Evolutionary conservation across 2,888 invertebrate genomes (phyloP), one percentile per base, ranked within the genome.

Genomic region (Auanema freiburgensis): DNA sequence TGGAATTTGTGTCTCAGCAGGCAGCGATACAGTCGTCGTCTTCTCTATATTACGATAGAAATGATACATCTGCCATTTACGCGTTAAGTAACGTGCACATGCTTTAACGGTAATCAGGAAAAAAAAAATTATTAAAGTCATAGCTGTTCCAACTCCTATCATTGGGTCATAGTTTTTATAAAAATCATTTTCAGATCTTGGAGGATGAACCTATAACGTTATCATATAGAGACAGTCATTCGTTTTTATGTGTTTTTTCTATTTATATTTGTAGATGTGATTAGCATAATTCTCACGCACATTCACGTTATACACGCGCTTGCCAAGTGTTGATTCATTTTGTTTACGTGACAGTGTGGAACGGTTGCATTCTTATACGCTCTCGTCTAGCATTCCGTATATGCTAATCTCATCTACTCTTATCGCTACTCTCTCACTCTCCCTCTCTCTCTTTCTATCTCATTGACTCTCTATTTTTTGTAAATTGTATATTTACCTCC

Each of bases 71-170:
- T 72, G 67, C 23, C 69, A 72, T 57, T 69, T 71, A 10, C 70
- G 68, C 42, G 74, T 65, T n/a, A 43, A 21, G 18, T 62, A 62
- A 53, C 50, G 52, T n/a, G 58, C 52, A 43, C 60, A 56, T n/a
- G 55, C 46, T 44, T 65, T 65, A 40, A 65, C 42, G 2, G 79
- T 76, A 49, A 79, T 64, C 12, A 76, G 56, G 41, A 79, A 64
- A 66, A 81, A 78, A 61, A 81, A 78, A 14, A 71, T 51, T 49
- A 71, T 62, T n/a, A 81, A 66, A n/a, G 77, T 74, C 2, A 67
- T 67, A 16, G 79, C 81, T 8, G 81, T 81, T 12, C 77, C 80
- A 18, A 80, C 51, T 8, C 81, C 81, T 24, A 80, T 66, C 72
- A 71, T 74, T 42, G 81, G 80, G 62, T 81, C 81, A 59, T 81